Evolutionary conservation across 1,140 invertebrate species (phyloP), one percentile per base, ranked within the genome.

Genomic region (Cyrtorhinus lividipennis): DNA sequence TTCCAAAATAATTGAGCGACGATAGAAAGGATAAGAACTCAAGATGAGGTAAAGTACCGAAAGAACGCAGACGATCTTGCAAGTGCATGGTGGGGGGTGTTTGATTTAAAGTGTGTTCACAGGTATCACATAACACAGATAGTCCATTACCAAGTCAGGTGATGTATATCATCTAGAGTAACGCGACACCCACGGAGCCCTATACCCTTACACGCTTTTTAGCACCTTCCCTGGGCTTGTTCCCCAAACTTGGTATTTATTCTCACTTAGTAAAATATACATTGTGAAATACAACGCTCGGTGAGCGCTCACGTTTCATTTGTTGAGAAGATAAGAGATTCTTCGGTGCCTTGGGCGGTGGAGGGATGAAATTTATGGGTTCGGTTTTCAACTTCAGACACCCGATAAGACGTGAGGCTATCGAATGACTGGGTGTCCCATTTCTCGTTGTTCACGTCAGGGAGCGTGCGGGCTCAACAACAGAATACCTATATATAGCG

Each of bases 221-320:
- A 59, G 58, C 58, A 59, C 58, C 58, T 59, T 30, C 58, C n/a
- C n/a, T n/a, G n/a, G n/a, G n/a, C n/a, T n/a, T n/a, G n/a, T n/a
- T n/a, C n/a, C n/a, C n/a, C 24, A 59, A 59, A 59, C 58, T 30
- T 30, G 27, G 24, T 59, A 59, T 59, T 59, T 59, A 59, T 59
- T 59, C 58, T 59, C 27, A 59, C 58, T 59, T 59, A 59, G 58
- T 30, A 30, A 59, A 59, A 59, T 30, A 59, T 59, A 59, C 58
- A 59, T 30, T 30, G 58, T 59, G 58, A 59, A 59, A 59, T 59
- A 59, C n/a, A 18, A 59, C 27, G n/a, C 26, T n/a, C 10, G 26
- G n/a, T n/a, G 24, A 24, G 26, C n/a, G 20, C 48, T 53, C 48
- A 53, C 48, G 48, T 53, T 53, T 53, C 48, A 53, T 53, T 53